Evolutionary conservation across 2,113 vertebrate species (phyloP), one percentile per base, ranked within the genome.

Genomic region (Melanerpes aurifrons): DNA sequence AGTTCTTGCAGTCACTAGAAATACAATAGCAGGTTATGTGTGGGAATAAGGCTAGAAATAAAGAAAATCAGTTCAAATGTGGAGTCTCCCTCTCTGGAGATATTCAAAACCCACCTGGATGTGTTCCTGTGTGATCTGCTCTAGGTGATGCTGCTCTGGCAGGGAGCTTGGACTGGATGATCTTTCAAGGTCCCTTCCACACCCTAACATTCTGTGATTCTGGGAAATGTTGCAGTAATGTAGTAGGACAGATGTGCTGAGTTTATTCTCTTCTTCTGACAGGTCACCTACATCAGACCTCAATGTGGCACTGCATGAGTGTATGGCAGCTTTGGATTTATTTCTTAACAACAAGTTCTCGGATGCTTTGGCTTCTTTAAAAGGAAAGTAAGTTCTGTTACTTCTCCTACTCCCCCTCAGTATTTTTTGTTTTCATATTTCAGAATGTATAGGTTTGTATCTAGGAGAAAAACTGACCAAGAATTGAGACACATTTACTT

Each of bases 261-360:
- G 35, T 84, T 74, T 84, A 15, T 75, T 87, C 5, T 95, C 37
- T 89, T 81, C 31, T 72, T 90, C 76, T 76, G 81, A 20, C 97
- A 99, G 98, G 95, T 98, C 98, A 87, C 73, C 97, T 89, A 84
- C 90, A 5, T 98, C 97, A 71, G 98, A 98, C 97, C 97, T 99
- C 97, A 98, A 98, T 3, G 69, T 97, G 96, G 98, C 98, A 50
- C 97, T 99, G 95, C 98, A 98, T 74, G 99, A 99, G 97, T 99
- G 99, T 86, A 99, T 99, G 98, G 97, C 92, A 2, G 98, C 99
- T 62, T 89, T 99, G 96, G 99, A 99, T 96, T 97, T 99, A 87
- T 99, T 99, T 95, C 98, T 99, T 87, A 98, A 96, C 96, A 99
- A 99, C 96, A 98, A 98, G 84, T 99, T 99, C 95, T 98, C 99